phyloP scores from a whole-genome alignment of 2,888 invertebrate species.

The Sesia apiformis region DNA sequence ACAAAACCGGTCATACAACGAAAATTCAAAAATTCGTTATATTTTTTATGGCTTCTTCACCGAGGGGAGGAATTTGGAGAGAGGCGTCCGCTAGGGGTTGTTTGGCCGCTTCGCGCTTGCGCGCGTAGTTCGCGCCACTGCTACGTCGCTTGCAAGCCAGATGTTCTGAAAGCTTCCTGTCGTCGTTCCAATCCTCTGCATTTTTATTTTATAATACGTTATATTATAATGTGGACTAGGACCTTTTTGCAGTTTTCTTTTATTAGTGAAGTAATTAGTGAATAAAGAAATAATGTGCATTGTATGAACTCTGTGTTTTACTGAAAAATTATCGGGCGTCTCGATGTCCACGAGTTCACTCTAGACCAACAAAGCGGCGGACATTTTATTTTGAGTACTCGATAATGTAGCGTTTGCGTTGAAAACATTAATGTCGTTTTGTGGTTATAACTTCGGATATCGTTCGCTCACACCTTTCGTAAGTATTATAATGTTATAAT shows the following conservation, averaged over 20 bases:
- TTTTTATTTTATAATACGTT: slow-evolving; percentile 32
- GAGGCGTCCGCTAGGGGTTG: slow-evolving; percentile 66
- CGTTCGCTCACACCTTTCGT: slow-evolving; percentile 72
- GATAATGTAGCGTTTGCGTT: slow-evolving; percentile 74
- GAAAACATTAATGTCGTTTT: slow-evolving; percentile 73
- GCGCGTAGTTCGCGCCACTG: slow-evolving; percentile 74
- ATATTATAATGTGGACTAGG: slow-evolving; percentile 59
- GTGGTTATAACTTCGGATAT: slow-evolving; percentile 67
- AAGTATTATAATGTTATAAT: slow-evolving; percentile 42
- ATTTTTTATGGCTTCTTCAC: slow-evolving; percentile 66
- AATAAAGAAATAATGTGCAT: slow-evolving; percentile 54
- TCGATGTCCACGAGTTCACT: slow-evolving; percentile 74
- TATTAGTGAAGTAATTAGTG: slow-evolving; percentile 55
- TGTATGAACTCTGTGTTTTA: slow-evolving; percentile 47
- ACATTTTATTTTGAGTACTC: slow-evolving; percentile 76
- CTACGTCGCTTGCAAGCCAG: slow-evolving; percentile 70
- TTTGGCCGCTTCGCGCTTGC: slow-evolving; percentile 64
- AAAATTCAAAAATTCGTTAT: slow-evolving; percentile 68
- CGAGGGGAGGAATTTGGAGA: slow-evolving; percentile 62
- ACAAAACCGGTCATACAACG: slow-evolving; percentile 58
- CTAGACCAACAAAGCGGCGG: slow-evolving; percentile 75
- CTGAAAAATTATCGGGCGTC: slow-evolving; percentile 62
- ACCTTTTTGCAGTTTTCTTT: slow-evolving; percentile 45
- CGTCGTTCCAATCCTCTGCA: slow-evolving; percentile 57
- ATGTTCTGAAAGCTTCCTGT: slow-evolving; percentile 74